Evolutionary conservation across 2,888 invertebrate species (phyloP).

Genomic region (Trichogramma evanescens): DNA sequence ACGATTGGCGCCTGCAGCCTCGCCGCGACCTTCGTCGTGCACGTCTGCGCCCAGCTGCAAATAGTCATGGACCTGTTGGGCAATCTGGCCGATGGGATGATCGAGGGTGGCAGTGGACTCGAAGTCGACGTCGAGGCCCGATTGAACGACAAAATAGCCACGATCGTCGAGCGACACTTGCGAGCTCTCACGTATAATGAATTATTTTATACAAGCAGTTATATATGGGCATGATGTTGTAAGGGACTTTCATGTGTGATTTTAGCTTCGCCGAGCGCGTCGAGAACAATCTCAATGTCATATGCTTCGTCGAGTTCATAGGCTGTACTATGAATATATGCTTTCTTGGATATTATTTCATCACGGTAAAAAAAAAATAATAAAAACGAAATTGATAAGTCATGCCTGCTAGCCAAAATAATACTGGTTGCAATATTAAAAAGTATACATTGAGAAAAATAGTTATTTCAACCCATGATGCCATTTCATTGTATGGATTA

Average conservation of each 20-base stretch:
- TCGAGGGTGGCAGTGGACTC: not conserved
- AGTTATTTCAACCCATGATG: too few relatives aligned
- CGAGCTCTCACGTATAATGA: conserved; percentile 28
- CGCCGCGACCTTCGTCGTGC: conserved; percentile 36
- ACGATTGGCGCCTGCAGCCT: conserved; percentile 35
- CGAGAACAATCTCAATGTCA: conserved; percentile 32
- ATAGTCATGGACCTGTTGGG: conserved; percentile 29
- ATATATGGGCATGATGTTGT: not conserved
- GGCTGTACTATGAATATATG: conserved; percentile 41
- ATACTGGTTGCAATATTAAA: too few relatives aligned
- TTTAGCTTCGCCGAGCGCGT: conserved; percentile 33
- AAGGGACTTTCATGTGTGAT: not conserved
- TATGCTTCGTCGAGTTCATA: conserved; percentile 37
- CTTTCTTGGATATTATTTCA: conserved; percentile 38
- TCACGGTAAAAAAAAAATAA: conserved; percentile 30
- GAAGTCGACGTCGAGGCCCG: not conserved
- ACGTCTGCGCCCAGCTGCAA: conserved; percentile 37
- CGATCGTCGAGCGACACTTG: conserved; percentile 33
- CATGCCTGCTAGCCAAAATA: too few relatives aligned
- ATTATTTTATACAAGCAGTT: not conserved
- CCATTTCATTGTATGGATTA: too few relatives aligned
- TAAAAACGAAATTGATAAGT: too few relatives aligned
- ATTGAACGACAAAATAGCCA: conserved; percentile 19
- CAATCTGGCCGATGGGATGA: conserved; percentile 17
- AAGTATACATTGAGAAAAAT: too few relatives aligned